Conservation (phyloP, 1,140 invertebrate species). For the Babylonia areolata region DNA sequence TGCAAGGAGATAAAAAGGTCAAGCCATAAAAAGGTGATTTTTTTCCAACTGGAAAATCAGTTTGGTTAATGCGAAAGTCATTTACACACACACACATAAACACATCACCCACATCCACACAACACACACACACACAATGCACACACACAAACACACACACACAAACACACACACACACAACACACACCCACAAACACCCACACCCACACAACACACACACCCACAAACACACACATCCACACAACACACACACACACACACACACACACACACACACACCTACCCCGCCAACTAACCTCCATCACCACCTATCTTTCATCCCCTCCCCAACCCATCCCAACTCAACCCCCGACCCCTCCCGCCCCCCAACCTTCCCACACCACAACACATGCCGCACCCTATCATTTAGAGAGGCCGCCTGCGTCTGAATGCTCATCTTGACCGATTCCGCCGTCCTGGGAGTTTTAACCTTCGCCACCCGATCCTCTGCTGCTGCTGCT, state of each 20-base stretch:
- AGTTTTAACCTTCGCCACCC: background rate
- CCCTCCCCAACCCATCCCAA: too few species aligned
- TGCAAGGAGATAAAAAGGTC: too few species aligned
- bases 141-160: background rate
- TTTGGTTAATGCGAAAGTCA: too few species aligned
- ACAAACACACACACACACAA: background rate
- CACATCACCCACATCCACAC: too few species aligned
- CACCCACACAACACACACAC: background rate
- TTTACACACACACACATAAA: background rate
- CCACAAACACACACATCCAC: background rate
- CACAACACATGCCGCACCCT: background rate
- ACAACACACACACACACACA: background rate
- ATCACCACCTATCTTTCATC: too few species aligned
- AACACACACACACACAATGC: background rate
- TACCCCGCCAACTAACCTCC: too few species aligned
- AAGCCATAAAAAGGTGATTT: too few species aligned
- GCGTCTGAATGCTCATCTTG: conserved; percentile 25
- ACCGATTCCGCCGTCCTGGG: conserved; percentile 25
- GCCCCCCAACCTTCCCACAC: too few species aligned
- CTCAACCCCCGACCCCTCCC: too few species aligned
- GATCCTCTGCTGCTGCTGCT: background rate
- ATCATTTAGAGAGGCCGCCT: conserved; percentile 17
- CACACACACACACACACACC: background rate
- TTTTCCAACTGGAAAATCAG: too few species aligned
- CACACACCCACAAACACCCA: background rate